phyloP scores from a whole-genome alignment of 2,113 vertebrate genomes.

The Pteropus alecto region DNA sequence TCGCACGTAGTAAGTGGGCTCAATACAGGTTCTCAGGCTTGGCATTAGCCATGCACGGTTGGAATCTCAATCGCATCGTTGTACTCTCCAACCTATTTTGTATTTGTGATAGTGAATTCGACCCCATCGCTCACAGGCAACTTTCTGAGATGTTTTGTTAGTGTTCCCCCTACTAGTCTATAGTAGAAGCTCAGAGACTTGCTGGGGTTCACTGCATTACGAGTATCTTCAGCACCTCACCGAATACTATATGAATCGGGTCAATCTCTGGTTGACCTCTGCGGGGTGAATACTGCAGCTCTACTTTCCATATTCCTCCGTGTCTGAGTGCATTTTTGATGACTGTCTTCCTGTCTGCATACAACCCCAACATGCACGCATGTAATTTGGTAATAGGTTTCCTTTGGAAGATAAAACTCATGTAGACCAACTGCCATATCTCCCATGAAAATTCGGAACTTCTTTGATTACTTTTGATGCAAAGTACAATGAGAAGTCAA shows the following conservation, averaged over 20 bases:
- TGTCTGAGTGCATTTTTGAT: not conserved
- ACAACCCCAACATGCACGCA: not conserved
- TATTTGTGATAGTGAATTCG: not conserved
- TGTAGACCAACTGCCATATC: not conserved
- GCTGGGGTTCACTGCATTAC: not conserved
- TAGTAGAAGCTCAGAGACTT: not conserved
- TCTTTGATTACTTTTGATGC: slow-evolving; percentile 47
- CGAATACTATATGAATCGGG: not conserved
- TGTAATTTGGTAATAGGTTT: slow-evolving; percentile 30
- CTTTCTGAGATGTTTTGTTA: not conserved
- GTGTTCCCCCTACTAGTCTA: not conserved
- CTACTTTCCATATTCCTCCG: not conserved
- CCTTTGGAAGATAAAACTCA: not conserved
- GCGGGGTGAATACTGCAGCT: too few relatives aligned
- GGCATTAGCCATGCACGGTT: rapidly evolving
- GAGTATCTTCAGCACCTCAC: not conserved
- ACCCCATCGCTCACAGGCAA: not conserved
- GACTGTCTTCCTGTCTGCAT: not conserved
- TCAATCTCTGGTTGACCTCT: not conserved
- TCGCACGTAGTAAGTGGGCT: rapidly evolving
- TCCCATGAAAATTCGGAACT: not conserved
- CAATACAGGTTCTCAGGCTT: rapidly evolving
- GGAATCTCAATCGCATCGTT: not conserved
- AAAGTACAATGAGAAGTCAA: slow-evolving; percentile 71
- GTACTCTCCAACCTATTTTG: not conserved